Conservation (phyloP, 2,113 vertebrate genomes). For the Barnardius zonarius region DNA sequence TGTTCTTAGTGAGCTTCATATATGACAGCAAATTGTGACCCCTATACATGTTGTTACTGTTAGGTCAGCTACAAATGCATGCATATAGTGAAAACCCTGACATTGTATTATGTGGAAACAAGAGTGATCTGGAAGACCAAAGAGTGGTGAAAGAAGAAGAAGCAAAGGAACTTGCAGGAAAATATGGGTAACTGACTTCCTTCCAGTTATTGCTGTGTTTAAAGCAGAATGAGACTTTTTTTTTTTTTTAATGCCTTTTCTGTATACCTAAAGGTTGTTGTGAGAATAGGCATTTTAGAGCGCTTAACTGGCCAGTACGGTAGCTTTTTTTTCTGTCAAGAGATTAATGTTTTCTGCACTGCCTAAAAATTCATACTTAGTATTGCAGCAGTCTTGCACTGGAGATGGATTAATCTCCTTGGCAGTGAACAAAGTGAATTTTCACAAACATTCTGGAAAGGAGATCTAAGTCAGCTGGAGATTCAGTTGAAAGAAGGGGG, state of each 20-base stretch:
- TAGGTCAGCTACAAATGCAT: slow-evolving; percentile 94
- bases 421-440: neutral
- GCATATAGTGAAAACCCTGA: slow-evolving; percentile 97
- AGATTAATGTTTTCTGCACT: neutral
- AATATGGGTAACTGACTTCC: slow-evolving; percentile 85
- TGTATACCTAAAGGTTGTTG: neutral
- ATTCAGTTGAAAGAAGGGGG: neutral
- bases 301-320: neutral
- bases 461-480: neutral
- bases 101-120: slow-evolving; percentile 94
- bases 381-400: neutral
- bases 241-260: neutral
- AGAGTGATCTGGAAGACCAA: slow-evolving; percentile 91
- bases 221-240: neutral
- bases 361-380: neutral
- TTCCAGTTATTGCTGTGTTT: neutral
- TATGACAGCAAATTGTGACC: neutral
- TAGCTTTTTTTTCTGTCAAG: neutral
- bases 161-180: slow-evolving; percentile 89
- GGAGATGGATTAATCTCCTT: neutral
- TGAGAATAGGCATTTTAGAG: neutral
- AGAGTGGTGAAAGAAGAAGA: slow-evolving; percentile 85
- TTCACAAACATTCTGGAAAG: neutral
- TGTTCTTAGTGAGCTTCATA: neutral
- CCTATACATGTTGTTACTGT: neutral